Evolutionary conservation across 1,140 invertebrate species (phyloP).

Genomic region (roundworm (Caenorhabditis elegans)): WBcel235 BX284605.5:8570501-8571000

Average conservation of each 20-base stretch:
- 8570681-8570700: constrained; percentile 1
- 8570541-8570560: too few species aligned
- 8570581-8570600: neutral
- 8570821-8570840: neutral
- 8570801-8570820: constrained; percentile 14
- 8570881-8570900: neutral
- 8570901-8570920: neutral
- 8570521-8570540: too few species aligned
- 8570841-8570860: neutral
- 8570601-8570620: neutral
- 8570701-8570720: constrained; percentile 3
- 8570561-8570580: neutral
- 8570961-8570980: neutral
- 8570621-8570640: constrained; percentile 10
- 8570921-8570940: neutral
- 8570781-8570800: neutral
- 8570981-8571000: constrained; percentile 2
- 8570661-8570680: neutral
- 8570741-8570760: constrained; percentile 5
- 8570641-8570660: constrained; percentile 4
- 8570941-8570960: neutral
- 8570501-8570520: too few species aligned
- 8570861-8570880: constrained; percentile 2
- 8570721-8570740: neutral
- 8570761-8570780: neutral